Percentiles rank a stretch among this genome's conserved stretches.
Evolutionary conservation across 2,113 vertebrate species (phyloP).

Genomic region (Thalassoma bifasciatum): DNA sequence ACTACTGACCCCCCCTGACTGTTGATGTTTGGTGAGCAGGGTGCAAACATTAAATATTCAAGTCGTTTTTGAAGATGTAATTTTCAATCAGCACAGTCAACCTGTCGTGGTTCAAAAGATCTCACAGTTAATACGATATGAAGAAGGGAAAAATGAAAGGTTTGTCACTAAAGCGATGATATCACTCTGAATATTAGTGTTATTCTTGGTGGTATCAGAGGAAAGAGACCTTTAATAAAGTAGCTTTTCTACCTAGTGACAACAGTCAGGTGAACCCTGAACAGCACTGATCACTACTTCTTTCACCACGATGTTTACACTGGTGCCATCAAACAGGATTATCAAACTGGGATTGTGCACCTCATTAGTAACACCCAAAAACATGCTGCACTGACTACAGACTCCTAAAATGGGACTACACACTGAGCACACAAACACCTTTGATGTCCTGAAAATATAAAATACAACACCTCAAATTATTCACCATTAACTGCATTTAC

Average conservation of each 20-base stretch:
- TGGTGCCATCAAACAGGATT: constrained; percentile 77
- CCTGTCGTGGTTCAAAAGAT: constrained; percentile 6
- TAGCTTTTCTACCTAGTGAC: neutral
- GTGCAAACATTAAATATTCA: neutral
- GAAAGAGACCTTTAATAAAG: constrained; percentile 3
- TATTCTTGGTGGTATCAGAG: constrained; percentile 8
- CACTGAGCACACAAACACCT: constrained; percentile 24
- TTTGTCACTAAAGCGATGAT: constrained; percentile 45
- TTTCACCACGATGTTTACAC: constrained; percentile 44
- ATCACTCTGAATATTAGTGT: constrained; percentile 26
- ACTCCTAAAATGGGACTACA: constrained; percentile 22
- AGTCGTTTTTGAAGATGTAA: neutral
- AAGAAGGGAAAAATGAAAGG: constrained; percentile 2
- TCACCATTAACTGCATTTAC: constrained; percentile 12
- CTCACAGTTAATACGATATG: constrained; percentile 9
- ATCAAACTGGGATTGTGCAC: constrained; percentile 81
- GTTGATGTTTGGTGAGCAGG: neutral
- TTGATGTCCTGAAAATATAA: neutral
- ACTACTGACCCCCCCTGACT: neutral
- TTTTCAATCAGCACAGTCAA: constrained; percentile 30
- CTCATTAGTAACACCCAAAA: constrained; percentile 22
- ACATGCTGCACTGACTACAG: constrained; percentile 39
- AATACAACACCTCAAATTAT: neutral
- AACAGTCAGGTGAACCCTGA: constrained; percentile 3
- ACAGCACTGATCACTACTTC: constrained; percentile 13